Evolutionary conservation across 2,113 vertebrate species (phyloP), one percentile per base, ranked within the genome.

Genomic region (Melanerpes aurifrons): DNA sequence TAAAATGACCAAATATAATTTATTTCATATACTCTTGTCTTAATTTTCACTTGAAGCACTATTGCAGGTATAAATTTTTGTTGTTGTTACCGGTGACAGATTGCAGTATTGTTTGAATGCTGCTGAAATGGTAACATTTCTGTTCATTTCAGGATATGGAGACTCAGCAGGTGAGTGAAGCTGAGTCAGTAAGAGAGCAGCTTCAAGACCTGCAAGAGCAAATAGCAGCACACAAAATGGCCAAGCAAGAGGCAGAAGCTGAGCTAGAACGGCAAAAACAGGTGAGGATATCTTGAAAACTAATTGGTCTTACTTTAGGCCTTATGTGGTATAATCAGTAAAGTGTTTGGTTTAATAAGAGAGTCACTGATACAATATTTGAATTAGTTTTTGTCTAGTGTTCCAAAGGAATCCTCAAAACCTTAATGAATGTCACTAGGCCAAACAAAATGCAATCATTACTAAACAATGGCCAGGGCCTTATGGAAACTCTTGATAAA

Each of bases 201-300:
- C 97, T 98, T 94, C 96, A 96, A 80, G 98, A 99, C 43, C 74
- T 98, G 2, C 98, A 99, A 59, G 99, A 99, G 79, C 99, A 99
- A 58, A 96, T 98, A 77, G 84, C 95, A 10, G 75, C 95, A 8
- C 98, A 98, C 29, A 98, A 92, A 95, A 97, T 97, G 77, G 97
- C 98, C 24, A 99, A 98, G 82, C 98, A 99, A 95, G 99, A 99
- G 78, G 73, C 98, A 43, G 99, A 99, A 77, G 98, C 98, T 13
- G 99, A 99, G 79, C 56, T 99, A 35, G 99, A 99, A 80, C 97
- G 99, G 18, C 98, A 98, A 91, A 99, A 99, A 95, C 99, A 99
- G 97, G 99, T 98, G 81, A 81, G 68, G 57, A n/a, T 14, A 84
- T 82, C 9, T 50, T 67, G 58, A 89, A 88, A 91, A 35, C 17